phyloP scores from a whole-genome alignment of 2,113 vertebrate species.

The Pyxicephalus adspersus region DNA sequence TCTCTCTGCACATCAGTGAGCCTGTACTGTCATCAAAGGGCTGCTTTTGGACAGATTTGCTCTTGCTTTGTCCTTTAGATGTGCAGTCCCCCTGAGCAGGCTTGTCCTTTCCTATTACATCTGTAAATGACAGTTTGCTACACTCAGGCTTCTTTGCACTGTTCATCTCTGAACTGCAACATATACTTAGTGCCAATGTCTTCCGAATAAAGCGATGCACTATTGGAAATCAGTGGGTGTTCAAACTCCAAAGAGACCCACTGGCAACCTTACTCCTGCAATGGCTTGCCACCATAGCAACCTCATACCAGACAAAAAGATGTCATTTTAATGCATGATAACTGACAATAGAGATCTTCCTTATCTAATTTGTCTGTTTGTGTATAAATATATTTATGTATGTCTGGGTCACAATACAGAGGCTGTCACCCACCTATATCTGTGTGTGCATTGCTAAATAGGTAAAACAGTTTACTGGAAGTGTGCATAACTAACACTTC shows the following conservation, averaged over 20 bases:
- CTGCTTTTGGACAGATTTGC: slow-evolving; percentile 52
- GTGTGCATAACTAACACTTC: too few relatives aligned
- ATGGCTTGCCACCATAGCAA: slow-evolving; percentile 14
- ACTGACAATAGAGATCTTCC: not conserved
- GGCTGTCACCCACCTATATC: too few relatives aligned
- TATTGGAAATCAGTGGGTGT: slow-evolving; percentile 33
- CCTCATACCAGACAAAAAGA: not conserved
- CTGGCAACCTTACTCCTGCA: slow-evolving; percentile 10
- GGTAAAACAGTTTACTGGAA: too few relatives aligned
- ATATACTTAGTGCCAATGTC: slow-evolving; percentile 52
- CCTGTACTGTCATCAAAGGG: slow-evolving; percentile 29
- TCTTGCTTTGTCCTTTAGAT: slow-evolving; percentile 57
- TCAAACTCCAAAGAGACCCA: slow-evolving; percentile 10
- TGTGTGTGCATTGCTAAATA: too few relatives aligned
- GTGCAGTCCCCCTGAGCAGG: slow-evolving; percentile 53
- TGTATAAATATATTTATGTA: too few relatives aligned
- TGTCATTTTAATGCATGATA: not conserved
- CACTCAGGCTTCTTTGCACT: slow-evolving; percentile 37
- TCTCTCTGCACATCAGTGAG: slow-evolving; percentile 41
- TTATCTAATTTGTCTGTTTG: too few relatives aligned
- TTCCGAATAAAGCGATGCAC: slow-evolving; percentile 19
- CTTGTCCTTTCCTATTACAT: slow-evolving; percentile 53
- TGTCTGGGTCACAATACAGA: too few relatives aligned
- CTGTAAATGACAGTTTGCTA: slow-evolving; percentile 48
- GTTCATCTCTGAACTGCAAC: slow-evolving; percentile 42